Evolutionary conservation across 2,888 invertebrate genomes (phyloP).

Genomic region (Linnaemya tessellans): DNA sequence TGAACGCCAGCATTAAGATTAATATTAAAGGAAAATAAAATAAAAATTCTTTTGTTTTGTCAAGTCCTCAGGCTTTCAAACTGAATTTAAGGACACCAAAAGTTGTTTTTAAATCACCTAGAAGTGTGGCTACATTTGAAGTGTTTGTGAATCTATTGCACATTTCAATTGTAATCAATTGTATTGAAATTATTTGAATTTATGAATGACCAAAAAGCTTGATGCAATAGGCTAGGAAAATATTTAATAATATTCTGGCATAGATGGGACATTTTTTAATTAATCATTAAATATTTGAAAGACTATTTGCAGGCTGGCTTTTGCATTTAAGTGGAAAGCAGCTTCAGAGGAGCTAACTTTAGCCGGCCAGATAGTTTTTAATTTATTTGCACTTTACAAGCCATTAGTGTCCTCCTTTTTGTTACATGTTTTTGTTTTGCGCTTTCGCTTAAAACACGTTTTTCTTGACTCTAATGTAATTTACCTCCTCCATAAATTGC

Average conservation of each 20-base stretch:
- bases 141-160: neutral
- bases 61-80: neutral
- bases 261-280: slow-evolving; percentile 1
- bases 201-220: neutral
- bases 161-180: neutral
- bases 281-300: neutral
- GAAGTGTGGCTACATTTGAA: neutral
- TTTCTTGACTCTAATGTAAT: slow-evolving; percentile 54
- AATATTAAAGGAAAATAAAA: neutral
- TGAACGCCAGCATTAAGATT: slow-evolving; percentile 6
- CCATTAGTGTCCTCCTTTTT: slow-evolving; percentile 64
- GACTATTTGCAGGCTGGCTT: neutral
- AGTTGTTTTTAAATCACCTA: neutral
- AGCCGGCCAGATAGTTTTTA: slow-evolving; percentile 7
- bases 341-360: neutral
- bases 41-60: neutral
- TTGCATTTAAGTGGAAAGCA: slow-evolving; percentile 24
- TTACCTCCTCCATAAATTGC: slow-evolving; percentile 68
- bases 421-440: neutral
- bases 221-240: neutral
- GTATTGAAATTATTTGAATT: neutral
- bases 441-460: slow-evolving; percentile 16
- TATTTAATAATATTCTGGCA: neutral
- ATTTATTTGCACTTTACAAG: slow-evolving; percentile 43
- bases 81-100: neutral